A percentile compares a stretch with the other conserved stretches of the same genome.
These are phyloP conservation scores for Denticeps clupeoides DNA, from an alignment of 2,797 vertebrate genomes.

Conservation along the genomic window DNA sequence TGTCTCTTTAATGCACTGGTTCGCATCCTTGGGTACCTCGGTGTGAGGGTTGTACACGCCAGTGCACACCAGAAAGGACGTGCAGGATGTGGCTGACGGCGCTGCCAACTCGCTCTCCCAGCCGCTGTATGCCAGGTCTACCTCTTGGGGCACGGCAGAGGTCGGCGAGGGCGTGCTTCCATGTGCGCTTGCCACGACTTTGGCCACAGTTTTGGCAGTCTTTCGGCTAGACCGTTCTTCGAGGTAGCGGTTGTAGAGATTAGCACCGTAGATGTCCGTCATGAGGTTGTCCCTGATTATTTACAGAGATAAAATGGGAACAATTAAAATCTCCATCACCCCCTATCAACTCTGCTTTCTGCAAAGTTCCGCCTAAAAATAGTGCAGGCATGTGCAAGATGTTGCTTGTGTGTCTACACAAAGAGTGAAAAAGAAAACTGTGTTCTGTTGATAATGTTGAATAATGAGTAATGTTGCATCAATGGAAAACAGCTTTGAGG, in stretches of 20 bases:
- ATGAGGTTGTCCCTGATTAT: constrained; percentile 78
- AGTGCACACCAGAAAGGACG: constrained; percentile 77
- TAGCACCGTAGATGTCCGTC: constrained; percentile 83
- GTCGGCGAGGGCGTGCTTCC: constrained; percentile 34
- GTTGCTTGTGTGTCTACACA: too few species aligned
- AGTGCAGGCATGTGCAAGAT: not conserved
- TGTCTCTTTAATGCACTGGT: constrained; percentile 47
- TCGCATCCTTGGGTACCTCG: constrained; percentile 32
- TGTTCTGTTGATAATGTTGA: too few species aligned
- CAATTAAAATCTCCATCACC: too few species aligned
- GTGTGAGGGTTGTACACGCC: constrained; percentile 67
- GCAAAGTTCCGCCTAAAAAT: not conserved
- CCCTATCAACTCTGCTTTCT: too few species aligned
- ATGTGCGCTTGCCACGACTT: constrained; percentile 21
- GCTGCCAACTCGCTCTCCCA: constrained; percentile 58
- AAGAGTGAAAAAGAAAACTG: too few species aligned
- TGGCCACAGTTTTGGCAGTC: constrained; percentile 36
- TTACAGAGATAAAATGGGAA: too few species aligned
- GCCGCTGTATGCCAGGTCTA: constrained; percentile 35
- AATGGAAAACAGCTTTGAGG: too few species aligned
- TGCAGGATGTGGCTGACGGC: constrained; percentile 63
- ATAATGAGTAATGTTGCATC: too few species aligned
- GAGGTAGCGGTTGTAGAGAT: constrained; percentile 78
- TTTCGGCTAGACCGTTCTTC: constrained; percentile 38
- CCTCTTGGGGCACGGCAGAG: constrained; percentile 43